Base-by-base conservation (phyloP, 1,140 invertebrate species). In the Popillia japonica region DNA sequence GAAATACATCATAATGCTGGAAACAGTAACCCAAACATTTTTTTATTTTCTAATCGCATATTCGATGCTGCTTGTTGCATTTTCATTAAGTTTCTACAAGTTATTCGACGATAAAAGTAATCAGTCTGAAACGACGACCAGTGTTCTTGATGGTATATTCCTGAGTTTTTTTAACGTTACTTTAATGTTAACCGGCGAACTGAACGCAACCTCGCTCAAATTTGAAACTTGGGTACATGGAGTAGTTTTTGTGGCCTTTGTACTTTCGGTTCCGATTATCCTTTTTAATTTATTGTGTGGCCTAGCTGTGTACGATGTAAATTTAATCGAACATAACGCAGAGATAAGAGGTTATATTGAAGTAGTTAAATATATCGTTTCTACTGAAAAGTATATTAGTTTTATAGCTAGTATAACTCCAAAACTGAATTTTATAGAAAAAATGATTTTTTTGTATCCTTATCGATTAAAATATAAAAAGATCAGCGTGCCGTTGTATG, bases 111-210 rank as follows among this genome's bases (percentile, higher is more conserved):
- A 64, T 6, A 23, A 22, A 7, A 64, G 17, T 23, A 20, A 9
- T n/a, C 80, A 9, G 87, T 90, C 6, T 7, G 17, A 6, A 87
- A 90, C 27, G n/a, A 86, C 89, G 17, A 11, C 61, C 1, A 87
- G 88, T 22, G 92, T 91, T 76, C 94, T 95, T 78, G 86, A 86
- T 0, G 88, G 91, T 86, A 91, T 92, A 3, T 91, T 90, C 8
- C 86, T 89, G 23, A 92, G 93, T 0, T 82, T 95, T 6, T 94
- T 95, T 79, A 95, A 95, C 87, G 95, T 93, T 0, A 91, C 94
- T 20, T 92, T 95, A 0, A 96, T 96, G 94, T 88, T 95, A 34
- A 95, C 94, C 0, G 94, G 94, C 8, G 94, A 96, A 86, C 94
- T 95, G 80, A 94, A 96, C 80, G 93, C 93, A 0, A 87, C 90